phyloP scores from a whole-genome alignment of 2,888 invertebrate species.

The Uropetala carovei region DNA sequence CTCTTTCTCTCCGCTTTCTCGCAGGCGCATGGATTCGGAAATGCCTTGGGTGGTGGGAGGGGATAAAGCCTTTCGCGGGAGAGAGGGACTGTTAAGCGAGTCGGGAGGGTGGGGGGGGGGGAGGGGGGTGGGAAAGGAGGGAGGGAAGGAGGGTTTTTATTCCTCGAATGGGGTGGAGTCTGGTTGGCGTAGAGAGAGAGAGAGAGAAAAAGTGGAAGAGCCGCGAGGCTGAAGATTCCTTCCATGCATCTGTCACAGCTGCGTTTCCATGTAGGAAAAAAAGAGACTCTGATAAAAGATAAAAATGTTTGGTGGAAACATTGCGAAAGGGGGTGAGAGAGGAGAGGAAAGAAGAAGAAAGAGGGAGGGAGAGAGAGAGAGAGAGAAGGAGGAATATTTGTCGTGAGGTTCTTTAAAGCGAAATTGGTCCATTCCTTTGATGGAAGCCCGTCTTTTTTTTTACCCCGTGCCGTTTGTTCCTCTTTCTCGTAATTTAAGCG shows the following conservation, averaged over 20 bases:
- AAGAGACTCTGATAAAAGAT: not conserved
- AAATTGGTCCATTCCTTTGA: slow-evolving; percentile 49
- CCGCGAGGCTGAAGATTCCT: too few relatives aligned
- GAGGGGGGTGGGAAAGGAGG: too few relatives aligned
- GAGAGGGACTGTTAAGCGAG: not conserved
- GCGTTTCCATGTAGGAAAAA: not conserved
- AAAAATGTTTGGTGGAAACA: too few relatives aligned
- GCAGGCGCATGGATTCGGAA: not conserved
- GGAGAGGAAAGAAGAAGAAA: too few relatives aligned
- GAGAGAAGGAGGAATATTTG: not conserved
- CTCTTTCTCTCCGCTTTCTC: not conserved
- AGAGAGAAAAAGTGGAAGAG: too few relatives aligned
- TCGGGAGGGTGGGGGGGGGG: too few relatives aligned
- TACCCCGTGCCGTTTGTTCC: too few relatives aligned
- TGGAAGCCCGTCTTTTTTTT: not conserved
- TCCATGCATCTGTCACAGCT: slow-evolving; percentile 5
- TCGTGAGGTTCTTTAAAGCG: slow-evolving; percentile 50
- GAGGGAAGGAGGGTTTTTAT: too few relatives aligned
- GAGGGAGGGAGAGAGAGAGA: not conserved
- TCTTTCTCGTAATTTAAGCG: not conserved
- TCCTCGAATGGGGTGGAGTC: too few relatives aligned
- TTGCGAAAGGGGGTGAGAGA: too few relatives aligned
- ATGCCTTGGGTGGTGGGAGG: too few relatives aligned
- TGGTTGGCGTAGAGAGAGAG: too few relatives aligned
- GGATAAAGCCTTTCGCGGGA: not conserved